Evolutionary conservation across 2,888 invertebrate species (phyloP).

Genomic region (Ganaspis brasiliensis): DNA sequence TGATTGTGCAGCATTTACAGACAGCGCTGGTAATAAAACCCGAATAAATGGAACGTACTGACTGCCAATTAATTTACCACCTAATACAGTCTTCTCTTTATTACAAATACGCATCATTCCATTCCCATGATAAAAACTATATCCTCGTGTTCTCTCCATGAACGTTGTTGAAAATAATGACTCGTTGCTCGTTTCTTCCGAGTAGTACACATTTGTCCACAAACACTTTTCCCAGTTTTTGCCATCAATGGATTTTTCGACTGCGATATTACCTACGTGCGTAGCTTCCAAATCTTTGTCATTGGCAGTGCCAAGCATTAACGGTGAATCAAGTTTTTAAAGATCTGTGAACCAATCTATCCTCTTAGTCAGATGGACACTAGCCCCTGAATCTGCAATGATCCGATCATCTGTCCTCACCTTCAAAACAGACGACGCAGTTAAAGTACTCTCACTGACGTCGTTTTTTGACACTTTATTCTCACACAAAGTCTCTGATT

Average conservation of each 20-base stretch:
- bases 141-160: slow-evolving; percentile 49
- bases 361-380: background rate
- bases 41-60: slow-evolving; percentile 50
- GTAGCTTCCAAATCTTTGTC: slow-evolving; percentile 41
- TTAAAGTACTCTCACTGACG: background rate
- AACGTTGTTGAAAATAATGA: slow-evolving; percentile 47
- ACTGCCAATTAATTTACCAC: slow-evolving; percentile 45
- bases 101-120: slow-evolving; percentile 43
- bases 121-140: slow-evolving; percentile 48
- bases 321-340: background rate
- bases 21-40: slow-evolving; percentile 22
- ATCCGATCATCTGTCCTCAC: background rate
- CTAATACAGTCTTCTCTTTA: slow-evolving; percentile 33
- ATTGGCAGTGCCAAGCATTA: background rate
- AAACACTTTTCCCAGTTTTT: slow-evolving; percentile 25
- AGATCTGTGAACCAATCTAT: slow-evolving; percentile 27
- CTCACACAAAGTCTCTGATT: background rate
- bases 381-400: slow-evolving; percentile 17
- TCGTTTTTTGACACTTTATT: background rate
- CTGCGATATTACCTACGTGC: slow-evolving; percentile 46
- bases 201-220: slow-evolving; percentile 48
- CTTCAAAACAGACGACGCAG: background rate
- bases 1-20: slow-evolving; percentile 43
- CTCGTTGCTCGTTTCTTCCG: slow-evolving; percentile 37
- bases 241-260: slow-evolving; percentile 39